Conservation (phyloP, 2,797 vertebrate species). For the Anabas testudineus region DNA sequence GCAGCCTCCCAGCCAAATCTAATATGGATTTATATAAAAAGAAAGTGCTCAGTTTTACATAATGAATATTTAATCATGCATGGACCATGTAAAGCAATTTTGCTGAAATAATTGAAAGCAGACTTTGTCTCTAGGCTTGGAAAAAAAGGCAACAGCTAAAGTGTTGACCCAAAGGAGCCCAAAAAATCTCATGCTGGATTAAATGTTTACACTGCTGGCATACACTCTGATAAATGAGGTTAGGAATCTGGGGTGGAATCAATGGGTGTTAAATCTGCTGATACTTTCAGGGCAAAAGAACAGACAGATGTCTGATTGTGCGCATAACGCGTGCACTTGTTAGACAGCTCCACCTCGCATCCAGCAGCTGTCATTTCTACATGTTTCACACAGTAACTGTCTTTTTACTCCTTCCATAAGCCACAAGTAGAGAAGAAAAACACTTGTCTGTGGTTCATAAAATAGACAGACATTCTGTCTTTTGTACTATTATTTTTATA, state of each 20-base stretch:
- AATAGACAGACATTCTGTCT: slow-evolving; percentile 2
- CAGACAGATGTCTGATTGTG: slow-evolving; percentile 52
- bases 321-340: slow-evolving; percentile 41
- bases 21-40: slow-evolving; percentile 91
- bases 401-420: neutral
- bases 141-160: slow-evolving; percentile 80
- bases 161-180: slow-evolving; percentile 85
- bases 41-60: slow-evolving; percentile 89
- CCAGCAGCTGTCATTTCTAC: slow-evolving; percentile 23
- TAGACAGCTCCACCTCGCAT: slow-evolving; percentile 24
- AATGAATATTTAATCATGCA: slow-evolving; percentile 94
- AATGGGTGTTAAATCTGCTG: slow-evolving; percentile 76
- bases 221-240: slow-evolving; percentile 83
- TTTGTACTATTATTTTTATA: neutral
- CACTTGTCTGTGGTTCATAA: slow-evolving; percentile 7
- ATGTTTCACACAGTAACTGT: neutral
- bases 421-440: neutral
- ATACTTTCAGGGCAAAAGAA: slow-evolving; percentile 73
- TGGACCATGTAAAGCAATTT: slow-evolving; percentile 90
- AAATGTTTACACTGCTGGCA: slow-evolving; percentile 87
- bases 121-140: slow-evolving; percentile 86
- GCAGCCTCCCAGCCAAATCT: slow-evolving; percentile 87
- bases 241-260: slow-evolving; percentile 80
- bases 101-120: slow-evolving; percentile 92
- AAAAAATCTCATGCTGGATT: slow-evolving; percentile 83